Conservation (phyloP, 2,113 vertebrate species). For the Cyanoderma ruficeps region DNA sequence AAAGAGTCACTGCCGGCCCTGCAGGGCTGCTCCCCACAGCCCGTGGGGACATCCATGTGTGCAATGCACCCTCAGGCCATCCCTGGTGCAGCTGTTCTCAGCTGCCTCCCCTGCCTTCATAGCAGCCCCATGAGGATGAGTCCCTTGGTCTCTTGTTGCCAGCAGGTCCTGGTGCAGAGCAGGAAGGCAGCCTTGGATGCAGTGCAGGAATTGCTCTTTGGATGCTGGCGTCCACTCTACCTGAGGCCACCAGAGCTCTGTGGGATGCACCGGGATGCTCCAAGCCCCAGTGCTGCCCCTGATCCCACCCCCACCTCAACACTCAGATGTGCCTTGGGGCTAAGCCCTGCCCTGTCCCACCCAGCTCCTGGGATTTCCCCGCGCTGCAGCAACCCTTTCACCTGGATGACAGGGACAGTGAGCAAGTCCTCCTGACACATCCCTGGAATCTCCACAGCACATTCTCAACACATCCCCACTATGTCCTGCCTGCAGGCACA, state of each 20-base stretch:
- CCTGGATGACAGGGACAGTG: not conserved
- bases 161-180: not conserved
- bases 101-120: not conserved
- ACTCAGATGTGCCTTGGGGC: not conserved
- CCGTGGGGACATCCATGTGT: fast-evolving
- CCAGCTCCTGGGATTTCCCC: not conserved
- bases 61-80: not conserved
- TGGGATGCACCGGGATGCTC: fast-evolving
- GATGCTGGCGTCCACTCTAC: not conserved
- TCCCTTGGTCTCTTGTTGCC: not conserved
- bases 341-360: not conserved
- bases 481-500: not conserved
- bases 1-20: not conserved
- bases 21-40: not conserved
- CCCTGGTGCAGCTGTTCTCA: not conserved
- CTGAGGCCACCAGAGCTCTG: fast-evolving
- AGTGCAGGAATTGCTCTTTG: not conserved
- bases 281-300: not conserved
- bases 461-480: not conserved
- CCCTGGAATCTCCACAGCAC: not conserved
- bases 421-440: not conserved
- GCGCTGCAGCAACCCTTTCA: not conserved
- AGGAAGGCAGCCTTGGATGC: not conserved
- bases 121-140: not conserved
- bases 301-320: fast-evolving